Evolutionary conservation across 2,888 invertebrate genomes (phyloP), one percentile per base, ranked within the genome.

Genomic region (Aromia moschata): DNA sequence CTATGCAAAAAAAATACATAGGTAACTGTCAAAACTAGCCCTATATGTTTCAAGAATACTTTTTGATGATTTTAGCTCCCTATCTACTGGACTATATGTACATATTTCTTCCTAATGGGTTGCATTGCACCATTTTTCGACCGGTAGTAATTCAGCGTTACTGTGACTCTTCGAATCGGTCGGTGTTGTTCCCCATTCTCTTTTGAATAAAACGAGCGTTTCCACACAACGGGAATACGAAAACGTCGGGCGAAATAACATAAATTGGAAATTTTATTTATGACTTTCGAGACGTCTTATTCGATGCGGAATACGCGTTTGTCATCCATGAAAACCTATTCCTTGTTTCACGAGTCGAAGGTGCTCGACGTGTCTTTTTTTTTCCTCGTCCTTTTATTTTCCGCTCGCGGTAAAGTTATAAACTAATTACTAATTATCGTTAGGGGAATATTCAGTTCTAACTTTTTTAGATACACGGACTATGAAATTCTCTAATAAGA

Each of bases 81-180:
- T n/a, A n/a, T n/a, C n/a, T n/a, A n/a, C n/a, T n/a, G n/a, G n/a
- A n/a, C n/a, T 65, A 62, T 70, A 69, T n/a, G n/a, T n/a, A n/a
- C n/a, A n/a, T n/a, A n/a, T 70, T 58, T 62, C 60, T 54, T 54
- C 49, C 53, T 65, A 69, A 69, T 63, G 63, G 67, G 52, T 46
- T 33, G 33, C 31, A 37, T 55, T 58, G 60, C 62, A 61, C 58
- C 58, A 68, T 66, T 70, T 68, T 68, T 66, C 61, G 60, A 43
- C 51, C n/a, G 58, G 54, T 45, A 52, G 51, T 68, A 61, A 65
- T 57, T 69, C 67, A 67, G 44, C 61, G 64, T 65, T 58, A 65
- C 56, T 56, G 58, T 54, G 52, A 58, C 60, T 63, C 64, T 60
- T 46, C 52, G 52, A 64, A 60, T 62, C 61, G 57, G 54, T 41